phyloP scores from a whole-genome alignment of 2,888 invertebrate genomes.

The Apotomis betuletana region DNA sequence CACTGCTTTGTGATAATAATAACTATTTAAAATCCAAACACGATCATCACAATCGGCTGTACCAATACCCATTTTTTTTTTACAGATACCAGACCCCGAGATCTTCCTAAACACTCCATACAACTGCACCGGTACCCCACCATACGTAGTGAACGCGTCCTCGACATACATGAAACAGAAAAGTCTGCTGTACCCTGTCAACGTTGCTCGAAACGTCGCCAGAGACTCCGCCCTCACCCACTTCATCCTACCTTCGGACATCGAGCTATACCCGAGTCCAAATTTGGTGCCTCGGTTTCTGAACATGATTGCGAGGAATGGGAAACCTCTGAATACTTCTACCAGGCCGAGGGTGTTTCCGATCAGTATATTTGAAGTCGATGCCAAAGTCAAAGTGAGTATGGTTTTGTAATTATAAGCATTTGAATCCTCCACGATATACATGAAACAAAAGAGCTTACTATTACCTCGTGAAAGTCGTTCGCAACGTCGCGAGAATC shows the following conservation, averaged over 20 bases:
- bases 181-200: slow-evolving; percentile 93
- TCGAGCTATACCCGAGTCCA: slow-evolving; percentile 95
- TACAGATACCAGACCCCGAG: slow-evolving; percentile 87
- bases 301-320: slow-evolving; percentile 91
- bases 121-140: slow-evolving; percentile 88
- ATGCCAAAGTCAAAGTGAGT: slow-evolving; percentile 76
- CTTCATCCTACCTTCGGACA: slow-evolving; percentile 93
- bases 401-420: neutral
- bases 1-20: too few species aligned
- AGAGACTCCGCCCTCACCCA: slow-evolving; percentile 92
- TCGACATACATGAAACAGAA: slow-evolving; percentile 91
- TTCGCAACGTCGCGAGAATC: slow-evolving; percentile 94
- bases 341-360: slow-evolving; percentile 90
- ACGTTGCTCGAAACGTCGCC: slow-evolving; percentile 95
- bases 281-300: slow-evolving; percentile 91
- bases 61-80: too few species aligned
- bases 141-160: slow-evolving; percentile 86
- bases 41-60: too few species aligned
- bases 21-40: too few species aligned
- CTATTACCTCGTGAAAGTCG: slow-evolving; percentile 95
- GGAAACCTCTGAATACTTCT: slow-evolving; percentile 84
- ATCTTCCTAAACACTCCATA: slow-evolving; percentile 85
- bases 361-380: slow-evolving; percentile 94
- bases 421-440: slow-evolving; percentile 82
- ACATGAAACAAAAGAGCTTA: slow-evolving; percentile 91